phyloP scores from a whole-genome alignment of 2,888 invertebrate species.

The Hirudinaria manillensis region DNA sequence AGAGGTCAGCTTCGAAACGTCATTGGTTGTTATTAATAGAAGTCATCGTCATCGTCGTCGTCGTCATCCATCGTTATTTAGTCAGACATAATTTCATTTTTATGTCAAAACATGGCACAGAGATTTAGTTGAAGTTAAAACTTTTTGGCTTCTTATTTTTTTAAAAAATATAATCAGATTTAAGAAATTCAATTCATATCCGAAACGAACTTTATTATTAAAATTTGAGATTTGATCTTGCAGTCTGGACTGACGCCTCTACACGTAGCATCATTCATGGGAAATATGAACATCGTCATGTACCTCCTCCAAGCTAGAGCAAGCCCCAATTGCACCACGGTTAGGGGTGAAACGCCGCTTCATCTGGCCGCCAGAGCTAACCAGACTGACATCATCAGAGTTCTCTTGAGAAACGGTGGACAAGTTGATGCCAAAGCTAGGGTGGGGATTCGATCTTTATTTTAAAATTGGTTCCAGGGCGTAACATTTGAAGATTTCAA shows the following conservation, averaged over 20 bases:
- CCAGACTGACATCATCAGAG: constrained; percentile 96
- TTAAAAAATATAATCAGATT: background rate
- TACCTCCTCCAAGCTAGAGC: constrained; percentile 96
- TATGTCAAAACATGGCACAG: background rate
- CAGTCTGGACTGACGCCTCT: constrained; percentile 86
- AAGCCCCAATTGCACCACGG: constrained; percentile 88
- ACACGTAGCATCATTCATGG: constrained; percentile 99
- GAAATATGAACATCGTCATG: constrained; percentile 97
- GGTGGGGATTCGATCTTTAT: constrained; percentile 26
- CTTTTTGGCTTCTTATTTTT: background rate
- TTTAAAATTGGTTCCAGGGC: no score
- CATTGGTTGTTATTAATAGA: background rate
- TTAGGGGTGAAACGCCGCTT: constrained; percentile 95
- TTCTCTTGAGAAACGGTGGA: constrained; percentile 91
- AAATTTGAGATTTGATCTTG: constrained; percentile 38
- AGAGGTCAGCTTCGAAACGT: constrained; percentile 57
- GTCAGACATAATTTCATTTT: background rate
- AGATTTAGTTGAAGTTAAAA: background rate
- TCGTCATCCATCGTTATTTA: background rate
- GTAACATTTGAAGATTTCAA: constrained; percentile 1
- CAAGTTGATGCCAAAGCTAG: constrained; percentile 86
- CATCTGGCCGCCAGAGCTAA: constrained; percentile 97
- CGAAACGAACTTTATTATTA: background rate
- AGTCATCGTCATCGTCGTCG: background rate
- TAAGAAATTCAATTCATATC: no score